These are phyloP conservation scores for Leucophenga maculata DNA, from an alignment of 2,888 invertebrate genomes.

Conservation along the genomic window DNA sequence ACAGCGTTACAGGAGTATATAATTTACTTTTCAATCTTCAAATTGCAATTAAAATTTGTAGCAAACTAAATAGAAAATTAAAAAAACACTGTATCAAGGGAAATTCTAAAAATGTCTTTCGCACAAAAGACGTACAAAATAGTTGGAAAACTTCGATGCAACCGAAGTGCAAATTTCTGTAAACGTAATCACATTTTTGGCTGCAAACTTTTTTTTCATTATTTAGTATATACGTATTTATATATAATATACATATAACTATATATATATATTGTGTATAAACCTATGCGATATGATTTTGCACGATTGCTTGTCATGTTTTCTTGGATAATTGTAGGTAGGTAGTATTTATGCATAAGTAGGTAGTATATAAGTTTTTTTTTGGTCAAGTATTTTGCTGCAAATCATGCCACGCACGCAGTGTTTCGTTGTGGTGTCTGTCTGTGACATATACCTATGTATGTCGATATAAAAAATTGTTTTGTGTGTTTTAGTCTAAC, in stretches of 20 bases:
- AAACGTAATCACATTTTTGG: constrained; percentile 10
- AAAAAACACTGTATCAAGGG: too few relatives aligned
- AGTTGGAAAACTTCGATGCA: background rate
- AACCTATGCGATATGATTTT: constrained; percentile 37
- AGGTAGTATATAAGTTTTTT: constrained; percentile 1
- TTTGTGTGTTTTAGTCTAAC: too few relatives aligned
- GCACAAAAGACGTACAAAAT: too few relatives aligned
- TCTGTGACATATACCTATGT: too few relatives aligned
- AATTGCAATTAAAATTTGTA: too few relatives aligned
- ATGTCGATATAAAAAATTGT: too few relatives aligned
- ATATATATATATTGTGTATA: too few relatives aligned
- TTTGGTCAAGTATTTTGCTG: background rate
- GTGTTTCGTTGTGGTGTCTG: too few relatives aligned
- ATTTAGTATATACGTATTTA: background rate
- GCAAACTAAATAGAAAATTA: too few relatives aligned
- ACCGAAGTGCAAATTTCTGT: background rate
- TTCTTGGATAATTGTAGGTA: background rate
- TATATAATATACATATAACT: constrained; percentile 14
- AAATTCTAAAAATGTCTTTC: too few relatives aligned
- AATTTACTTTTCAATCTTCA: too few relatives aligned
- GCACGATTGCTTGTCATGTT: constrained; percentile 45
- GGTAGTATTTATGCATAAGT: constrained; percentile 10
- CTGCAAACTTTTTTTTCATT: constrained; percentile 1
- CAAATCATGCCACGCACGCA: too few relatives aligned
- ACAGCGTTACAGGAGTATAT: background rate